phyloP scores from a whole-genome alignment of 1,140 invertebrate genomes.

The Pentalonia nigronervosa region DNA sequence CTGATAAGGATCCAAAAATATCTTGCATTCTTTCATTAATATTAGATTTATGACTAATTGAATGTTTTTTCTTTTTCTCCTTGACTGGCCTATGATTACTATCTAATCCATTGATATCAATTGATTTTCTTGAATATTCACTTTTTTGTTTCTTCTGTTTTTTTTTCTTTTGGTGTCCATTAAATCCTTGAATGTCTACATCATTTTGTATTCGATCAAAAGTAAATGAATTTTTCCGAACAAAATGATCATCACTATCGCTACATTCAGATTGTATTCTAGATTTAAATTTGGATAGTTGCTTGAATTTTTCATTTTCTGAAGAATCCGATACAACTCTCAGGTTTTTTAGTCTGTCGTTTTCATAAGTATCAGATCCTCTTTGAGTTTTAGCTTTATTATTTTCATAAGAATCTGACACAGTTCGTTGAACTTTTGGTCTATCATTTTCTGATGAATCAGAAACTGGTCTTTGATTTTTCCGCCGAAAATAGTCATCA shows the following conservation, averaged over 20 bases:
- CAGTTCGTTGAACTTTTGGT: conserved; percentile 45
- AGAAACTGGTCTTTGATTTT: conserved; percentile 42
- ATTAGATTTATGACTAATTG: conserved; percentile 59
- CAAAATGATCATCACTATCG: conserved; percentile 66
- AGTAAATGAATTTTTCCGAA: conserved; percentile 44
- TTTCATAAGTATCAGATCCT: conserved; percentile 70
- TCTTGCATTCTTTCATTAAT: conserved; percentile 82
- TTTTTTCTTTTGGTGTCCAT: conserved; percentile 70
- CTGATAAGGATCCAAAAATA: conserved; percentile 85
- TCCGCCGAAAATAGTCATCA: conserved; percentile 58
- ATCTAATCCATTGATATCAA: conserved; percentile 49
- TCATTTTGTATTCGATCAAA: conserved; percentile 47
- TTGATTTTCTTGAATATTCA: conserved; percentile 65
- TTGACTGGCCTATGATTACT: conserved; percentile 35
- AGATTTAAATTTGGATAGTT: conserved; percentile 62
- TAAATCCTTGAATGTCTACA: conserved; percentile 66
- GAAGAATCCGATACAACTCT: conserved; percentile 51
- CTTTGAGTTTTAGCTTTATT: conserved; percentile 59
- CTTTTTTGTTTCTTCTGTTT: conserved; percentile 66
- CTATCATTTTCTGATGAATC: conserved; percentile 61
- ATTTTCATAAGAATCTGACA: conserved; percentile 54
- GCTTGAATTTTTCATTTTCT: conserved; percentile 49
- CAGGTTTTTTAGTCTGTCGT: conserved; percentile 63
- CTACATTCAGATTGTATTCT: conserved; percentile 71
- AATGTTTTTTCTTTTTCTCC: conserved; percentile 61